Conservation (phyloP, 1,140 invertebrate genomes). For the Amphibalanus amphitrite region DNA sequence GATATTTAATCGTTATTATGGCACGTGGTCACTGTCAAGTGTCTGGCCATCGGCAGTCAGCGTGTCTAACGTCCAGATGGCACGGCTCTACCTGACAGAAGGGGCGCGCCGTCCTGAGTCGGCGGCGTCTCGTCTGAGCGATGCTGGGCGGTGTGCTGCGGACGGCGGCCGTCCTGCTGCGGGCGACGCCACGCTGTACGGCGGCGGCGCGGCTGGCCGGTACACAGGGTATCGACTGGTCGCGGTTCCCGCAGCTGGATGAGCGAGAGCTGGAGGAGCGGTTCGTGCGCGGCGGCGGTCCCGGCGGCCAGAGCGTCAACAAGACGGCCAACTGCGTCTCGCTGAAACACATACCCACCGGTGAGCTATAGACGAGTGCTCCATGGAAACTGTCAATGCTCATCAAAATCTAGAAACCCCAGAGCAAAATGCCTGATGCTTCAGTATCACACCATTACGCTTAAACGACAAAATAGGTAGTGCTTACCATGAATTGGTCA, state of each 20-base stretch:
- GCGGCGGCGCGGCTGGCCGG: neutral
- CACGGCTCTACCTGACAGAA: neutral
- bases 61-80: too few species aligned
- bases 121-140: neutral
- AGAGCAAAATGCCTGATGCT: too few species aligned
- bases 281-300: slow-evolving; percentile 62
- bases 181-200: too few species aligned
- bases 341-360: slow-evolving; percentile 61
- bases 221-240: slow-evolving; percentile 40
- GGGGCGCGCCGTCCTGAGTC: neutral
- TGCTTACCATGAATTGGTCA: too few species aligned
- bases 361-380: too few species aligned
- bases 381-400: too few species aligned
- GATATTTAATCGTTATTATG: too few species aligned
- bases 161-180: neutral
- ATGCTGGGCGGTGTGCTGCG: neutral
- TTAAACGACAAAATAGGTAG: too few species aligned
- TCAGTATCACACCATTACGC: too few species aligned
- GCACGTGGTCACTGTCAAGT: too few species aligned
- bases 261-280: slow-evolving; percentile 60
- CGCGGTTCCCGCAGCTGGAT: slow-evolving; percentile 46
- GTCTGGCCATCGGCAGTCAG: too few species aligned
- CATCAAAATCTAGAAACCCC: too few species aligned
- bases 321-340: slow-evolving; percentile 69
- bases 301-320: slow-evolving; percentile 70